Conservation (phyloP, 2,797 vertebrate species). For the Emys orbicularis region DNA sequence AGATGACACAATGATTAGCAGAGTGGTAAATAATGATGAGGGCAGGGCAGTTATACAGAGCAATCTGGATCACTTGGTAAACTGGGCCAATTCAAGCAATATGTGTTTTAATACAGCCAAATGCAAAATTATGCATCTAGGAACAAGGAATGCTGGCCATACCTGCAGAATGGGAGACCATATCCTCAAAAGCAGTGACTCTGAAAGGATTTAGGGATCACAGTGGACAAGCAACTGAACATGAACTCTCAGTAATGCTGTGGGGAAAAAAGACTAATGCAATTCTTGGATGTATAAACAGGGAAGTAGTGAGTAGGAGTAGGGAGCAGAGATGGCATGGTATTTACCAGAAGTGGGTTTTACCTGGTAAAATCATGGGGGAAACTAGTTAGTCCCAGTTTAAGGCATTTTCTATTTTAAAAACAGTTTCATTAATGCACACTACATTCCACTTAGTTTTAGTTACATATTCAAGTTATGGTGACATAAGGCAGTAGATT, state of each 20-base stretch:
- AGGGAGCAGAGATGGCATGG: neutral
- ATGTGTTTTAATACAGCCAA: neutral
- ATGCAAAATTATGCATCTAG: neutral
- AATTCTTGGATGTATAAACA: neutral
- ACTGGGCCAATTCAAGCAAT: neutral
- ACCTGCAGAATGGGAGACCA: neutral
- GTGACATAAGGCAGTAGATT: neutral
- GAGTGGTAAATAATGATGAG: neutral
- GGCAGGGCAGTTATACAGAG: neutral
- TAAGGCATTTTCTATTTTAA: neutral
- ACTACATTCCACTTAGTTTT: neutral
- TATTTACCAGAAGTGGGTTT: neutral
- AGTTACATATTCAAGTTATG: neutral
- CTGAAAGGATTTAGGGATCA: neutral
- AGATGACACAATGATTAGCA: neutral
- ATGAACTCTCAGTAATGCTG: neutral
- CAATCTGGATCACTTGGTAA: neutral
- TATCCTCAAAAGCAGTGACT: neutral
- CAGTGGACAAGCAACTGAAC: neutral
- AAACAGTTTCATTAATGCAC: neutral
- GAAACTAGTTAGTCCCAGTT: neutral
- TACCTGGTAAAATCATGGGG: neutral
- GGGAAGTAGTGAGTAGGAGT: neutral
- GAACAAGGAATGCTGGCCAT: neutral
- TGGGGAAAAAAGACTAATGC: neutral